These are phyloP conservation scores for Diadegma fenestrale DNA, from an alignment of 2,888 invertebrate genomes.

Conservation along the genomic window DNA sequence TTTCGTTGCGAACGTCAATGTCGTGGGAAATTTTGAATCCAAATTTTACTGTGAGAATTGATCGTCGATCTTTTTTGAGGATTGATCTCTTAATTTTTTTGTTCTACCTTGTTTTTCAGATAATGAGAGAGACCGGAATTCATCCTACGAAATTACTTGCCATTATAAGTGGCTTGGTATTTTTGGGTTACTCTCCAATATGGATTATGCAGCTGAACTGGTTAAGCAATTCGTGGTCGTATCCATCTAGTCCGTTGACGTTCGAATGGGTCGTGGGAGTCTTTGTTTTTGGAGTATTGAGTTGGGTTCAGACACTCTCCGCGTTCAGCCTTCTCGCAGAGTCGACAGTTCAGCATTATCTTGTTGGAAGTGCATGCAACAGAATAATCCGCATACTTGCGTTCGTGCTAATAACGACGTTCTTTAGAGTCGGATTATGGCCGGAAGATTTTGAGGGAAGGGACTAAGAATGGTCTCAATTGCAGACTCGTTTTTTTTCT, in stretches of 20 bases:
- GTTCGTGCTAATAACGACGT: not conserved
- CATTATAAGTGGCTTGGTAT: not conserved
- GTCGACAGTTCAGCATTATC: not conserved
- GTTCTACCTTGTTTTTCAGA: not conserved
- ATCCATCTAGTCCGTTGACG: not conserved
- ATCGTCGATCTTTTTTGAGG: too few species aligned
- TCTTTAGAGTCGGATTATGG: not conserved
- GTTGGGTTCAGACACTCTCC: not conserved
- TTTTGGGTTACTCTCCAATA: not conserved
- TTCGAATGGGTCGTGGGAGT: not conserved
- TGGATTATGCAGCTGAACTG: not conserved
- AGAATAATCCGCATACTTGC: not conserved
- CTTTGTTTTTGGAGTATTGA: not conserved
- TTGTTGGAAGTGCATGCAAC: not conserved
- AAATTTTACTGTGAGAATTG: not conserved
- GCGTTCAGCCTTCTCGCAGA: not conserved
- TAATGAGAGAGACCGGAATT: not conserved
- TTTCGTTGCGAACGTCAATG: too few species aligned
- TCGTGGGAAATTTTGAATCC: not conserved
- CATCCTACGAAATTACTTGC: not conserved
- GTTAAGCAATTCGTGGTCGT: not conserved
- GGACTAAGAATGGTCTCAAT: not conserved
- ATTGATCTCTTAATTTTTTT: not conserved
- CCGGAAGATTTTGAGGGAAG: not conserved
- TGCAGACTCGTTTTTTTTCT: not conserved